A percentile compares a stretch with the other conserved stretches of the same genome.
Conservation (phyloP, 37 sponge, comb jelly and placozoan species). For the Bolinopsis microptera region DNA sequence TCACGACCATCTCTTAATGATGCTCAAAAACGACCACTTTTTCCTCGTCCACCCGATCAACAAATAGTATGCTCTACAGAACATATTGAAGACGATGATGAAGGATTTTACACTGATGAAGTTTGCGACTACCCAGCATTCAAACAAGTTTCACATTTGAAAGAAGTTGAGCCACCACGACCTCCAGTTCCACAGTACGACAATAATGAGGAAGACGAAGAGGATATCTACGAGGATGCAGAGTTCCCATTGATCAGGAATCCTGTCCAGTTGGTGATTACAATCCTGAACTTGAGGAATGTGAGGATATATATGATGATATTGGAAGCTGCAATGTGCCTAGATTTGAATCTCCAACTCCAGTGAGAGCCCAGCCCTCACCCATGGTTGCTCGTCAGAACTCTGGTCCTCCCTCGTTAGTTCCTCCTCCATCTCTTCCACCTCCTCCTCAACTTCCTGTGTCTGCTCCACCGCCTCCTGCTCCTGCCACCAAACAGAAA, state of each 20-base stretch:
- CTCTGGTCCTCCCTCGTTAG: neutral
- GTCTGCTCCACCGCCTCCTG: neutral
- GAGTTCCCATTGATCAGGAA: neutral
- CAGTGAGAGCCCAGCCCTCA: neutral
- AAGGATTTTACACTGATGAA: conserved; percentile 1
- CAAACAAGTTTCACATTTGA: too few relatives aligned
- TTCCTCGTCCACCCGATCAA: too few relatives aligned
- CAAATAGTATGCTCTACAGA: neutral
- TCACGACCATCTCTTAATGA: neutral
- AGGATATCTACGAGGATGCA: neutral
- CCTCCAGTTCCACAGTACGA: too few relatives aligned
- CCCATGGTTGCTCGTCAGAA: neutral
- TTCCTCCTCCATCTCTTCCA: too few relatives aligned
- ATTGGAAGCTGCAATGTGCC: neutral
- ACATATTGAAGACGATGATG: neutral
- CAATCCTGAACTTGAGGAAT: neutral
- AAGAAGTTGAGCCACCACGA: too few relatives aligned
- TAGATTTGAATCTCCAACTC: neutral
- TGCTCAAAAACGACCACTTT: neutral
- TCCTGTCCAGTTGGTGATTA: neutral
- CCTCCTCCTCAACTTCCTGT: neutral
- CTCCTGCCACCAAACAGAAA: neutral
- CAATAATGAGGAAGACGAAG: neutral
- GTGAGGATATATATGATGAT: neutral
- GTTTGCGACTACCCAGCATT: neutral